Percentiles rank a stretch among this genome's conserved stretches.
Conservation (phyloP, 2,888 invertebrate genomes). For the Plebejus anna region DNA sequence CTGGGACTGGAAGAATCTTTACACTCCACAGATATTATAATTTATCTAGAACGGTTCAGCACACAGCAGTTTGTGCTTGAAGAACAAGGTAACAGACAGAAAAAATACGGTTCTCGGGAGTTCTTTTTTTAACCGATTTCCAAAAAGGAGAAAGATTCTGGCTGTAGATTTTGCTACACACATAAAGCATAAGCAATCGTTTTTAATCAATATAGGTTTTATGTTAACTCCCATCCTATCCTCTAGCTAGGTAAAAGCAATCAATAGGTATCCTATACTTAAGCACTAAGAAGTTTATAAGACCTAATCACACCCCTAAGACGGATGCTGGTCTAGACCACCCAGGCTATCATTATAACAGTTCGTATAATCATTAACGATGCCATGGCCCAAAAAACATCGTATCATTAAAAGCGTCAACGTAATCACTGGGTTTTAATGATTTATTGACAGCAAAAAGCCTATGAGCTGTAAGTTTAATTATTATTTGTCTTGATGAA, state of each 20-base stretch:
- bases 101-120: background rate
- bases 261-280: conserved; percentile 8
- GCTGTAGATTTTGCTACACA: too few species aligned
- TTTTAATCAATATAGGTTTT: background rate
- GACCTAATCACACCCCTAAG: conserved; percentile 1
- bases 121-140: background rate
- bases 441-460: conserved; percentile 10
- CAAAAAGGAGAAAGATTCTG: background rate
- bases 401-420: conserved; percentile 18
- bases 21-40: too few species aligned
- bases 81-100: background rate
- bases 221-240: background rate
- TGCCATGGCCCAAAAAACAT: conserved; percentile 24
- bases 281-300: background rate
- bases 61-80: background rate
- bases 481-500: background rate
- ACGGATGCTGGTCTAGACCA: conserved; percentile 5
- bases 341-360: conserved; percentile 24
- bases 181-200: background rate
- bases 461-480: background rate
- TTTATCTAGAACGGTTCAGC: too few species aligned
- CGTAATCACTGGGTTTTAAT: conserved; percentile 14
- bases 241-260: background rate
- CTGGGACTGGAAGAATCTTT: too few species aligned
- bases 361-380: conserved; percentile 18